These are phyloP conservation scores for Philaethria dido DNA, from an alignment of 2,888 invertebrate genomes.

Conservation along the genomic window DNA sequence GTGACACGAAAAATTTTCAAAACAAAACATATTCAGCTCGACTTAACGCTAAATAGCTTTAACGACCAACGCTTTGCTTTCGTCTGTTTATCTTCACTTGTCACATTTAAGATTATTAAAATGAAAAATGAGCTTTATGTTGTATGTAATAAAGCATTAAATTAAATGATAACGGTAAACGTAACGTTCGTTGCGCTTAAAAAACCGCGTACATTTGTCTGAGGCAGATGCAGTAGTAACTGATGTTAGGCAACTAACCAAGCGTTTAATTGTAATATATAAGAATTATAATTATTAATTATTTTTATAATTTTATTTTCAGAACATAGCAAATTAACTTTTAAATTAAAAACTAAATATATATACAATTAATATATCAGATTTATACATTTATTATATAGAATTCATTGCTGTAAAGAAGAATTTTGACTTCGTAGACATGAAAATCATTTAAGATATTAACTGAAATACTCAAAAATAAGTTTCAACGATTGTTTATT, in stretches of 20 bases:
- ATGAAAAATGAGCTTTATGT: conserved; percentile 36
- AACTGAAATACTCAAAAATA: too few species aligned
- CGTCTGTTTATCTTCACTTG: conserved; percentile 44
- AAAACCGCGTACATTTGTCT: conserved; percentile 82
- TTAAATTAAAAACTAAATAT: too few species aligned
- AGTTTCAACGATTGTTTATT: too few species aligned
- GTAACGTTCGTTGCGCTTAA: conserved; percentile 74
- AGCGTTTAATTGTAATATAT: conserved; percentile 31
- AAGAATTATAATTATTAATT: not conserved
- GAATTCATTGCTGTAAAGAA: too few species aligned
- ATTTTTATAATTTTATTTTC: too few species aligned
- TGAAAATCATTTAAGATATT: too few species aligned
- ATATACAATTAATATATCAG: too few species aligned
- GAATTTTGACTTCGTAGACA: too few species aligned
- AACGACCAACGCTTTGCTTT: conserved; percentile 42
- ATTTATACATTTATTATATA: too few species aligned
- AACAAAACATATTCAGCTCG: conserved; percentile 44
- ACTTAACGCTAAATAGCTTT: conserved; percentile 45
- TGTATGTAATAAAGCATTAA: conserved; percentile 34
- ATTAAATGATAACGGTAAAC: conserved; percentile 47
- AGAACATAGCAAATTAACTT: too few species aligned
- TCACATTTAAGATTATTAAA: conserved; percentile 28
- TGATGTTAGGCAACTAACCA: conserved; percentile 54
- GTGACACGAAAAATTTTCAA: conserved; percentile 38
- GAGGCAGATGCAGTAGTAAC: conserved; percentile 79